phyloP scores from a whole-genome alignment of 2,113 vertebrate genomes.

The Trichomycterus rosablanca region DNA sequence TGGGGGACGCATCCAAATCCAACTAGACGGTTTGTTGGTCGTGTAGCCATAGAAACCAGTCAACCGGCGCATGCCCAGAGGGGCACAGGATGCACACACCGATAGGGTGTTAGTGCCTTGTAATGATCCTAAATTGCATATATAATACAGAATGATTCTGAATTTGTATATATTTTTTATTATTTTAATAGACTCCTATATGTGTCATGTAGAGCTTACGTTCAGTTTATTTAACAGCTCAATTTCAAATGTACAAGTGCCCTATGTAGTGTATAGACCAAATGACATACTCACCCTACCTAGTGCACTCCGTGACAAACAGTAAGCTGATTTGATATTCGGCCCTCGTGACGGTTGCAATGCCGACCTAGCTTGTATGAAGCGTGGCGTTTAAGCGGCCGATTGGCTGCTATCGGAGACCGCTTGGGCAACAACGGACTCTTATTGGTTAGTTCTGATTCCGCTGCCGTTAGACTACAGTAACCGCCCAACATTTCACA shows the following conservation, averaged over 20 bases:
- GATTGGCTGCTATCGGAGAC: neutral
- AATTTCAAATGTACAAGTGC: neutral
- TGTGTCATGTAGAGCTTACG: neutral
- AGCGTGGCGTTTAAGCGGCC: neutral
- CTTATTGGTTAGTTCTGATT: slow-evolving; percentile 17
- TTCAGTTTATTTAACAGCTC: neutral
- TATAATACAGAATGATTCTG: no score
- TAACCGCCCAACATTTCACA: slow-evolving; percentile 45
- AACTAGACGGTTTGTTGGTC: neutral
- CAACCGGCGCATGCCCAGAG: neutral
- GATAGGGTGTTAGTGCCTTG: no score
- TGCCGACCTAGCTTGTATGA: slow-evolving; percentile 3
- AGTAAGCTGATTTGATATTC: neutral
- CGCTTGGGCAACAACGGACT: neutral
- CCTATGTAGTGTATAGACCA: neutral
- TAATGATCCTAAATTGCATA: no score
- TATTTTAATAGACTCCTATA: no score
- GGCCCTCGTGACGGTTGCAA: neutral
- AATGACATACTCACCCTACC: neutral
- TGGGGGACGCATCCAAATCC: no score
- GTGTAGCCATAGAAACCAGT: neutral
- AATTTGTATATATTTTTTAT: no score
- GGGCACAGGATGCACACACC: no score
- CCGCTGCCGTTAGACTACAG: slow-evolving; percentile 22
- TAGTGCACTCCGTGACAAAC: neutral